Evolutionary conservation across 2,888 invertebrate genomes (phyloP).

Genomic region (Chaetoderma sp.): DNA sequence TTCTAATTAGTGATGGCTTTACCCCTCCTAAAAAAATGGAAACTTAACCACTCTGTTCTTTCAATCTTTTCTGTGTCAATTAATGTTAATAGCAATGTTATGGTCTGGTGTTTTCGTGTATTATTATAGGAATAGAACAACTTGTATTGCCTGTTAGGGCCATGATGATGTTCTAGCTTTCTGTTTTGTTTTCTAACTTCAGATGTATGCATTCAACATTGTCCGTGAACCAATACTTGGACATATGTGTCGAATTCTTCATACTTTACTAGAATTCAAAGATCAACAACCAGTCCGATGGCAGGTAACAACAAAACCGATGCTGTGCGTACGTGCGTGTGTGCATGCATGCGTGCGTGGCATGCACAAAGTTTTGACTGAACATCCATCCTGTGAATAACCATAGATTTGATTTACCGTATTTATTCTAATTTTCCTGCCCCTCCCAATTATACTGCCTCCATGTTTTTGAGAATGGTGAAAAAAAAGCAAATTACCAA

Average conservation of each 20-base stretch:
- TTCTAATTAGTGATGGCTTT: too few species aligned
- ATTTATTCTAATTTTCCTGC: too few species aligned
- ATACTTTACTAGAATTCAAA: constrained; percentile 38
- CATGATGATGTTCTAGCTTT: too few species aligned
- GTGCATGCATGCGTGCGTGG: background rate
- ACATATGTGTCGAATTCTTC: constrained; percentile 78
- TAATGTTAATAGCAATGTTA: background rate
- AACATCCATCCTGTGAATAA: background rate
- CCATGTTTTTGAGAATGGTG: background rate
- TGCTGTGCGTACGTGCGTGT: too few species aligned
- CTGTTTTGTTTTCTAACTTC: constrained; percentile 42
- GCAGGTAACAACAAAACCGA: too few species aligned
- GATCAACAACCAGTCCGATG: constrained; percentile 42
- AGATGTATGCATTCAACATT: constrained; percentile 89
- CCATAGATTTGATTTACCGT: too few species aligned
- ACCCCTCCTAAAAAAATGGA: too few species aligned
- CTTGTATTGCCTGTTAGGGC: too few species aligned
- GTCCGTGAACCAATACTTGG: constrained; percentile 80
- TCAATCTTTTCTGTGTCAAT: too few species aligned
- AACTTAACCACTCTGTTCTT: too few species aligned
- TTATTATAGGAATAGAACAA: background rate
- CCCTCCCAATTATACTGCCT: too few species aligned
- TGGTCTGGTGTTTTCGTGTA: background rate
- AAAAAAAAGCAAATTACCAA: too few species aligned
- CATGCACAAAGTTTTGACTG: background rate